Evolutionary conservation across 2,888 invertebrate genomes (phyloP).

Genomic region (Sesia bembeciformis): DNA sequence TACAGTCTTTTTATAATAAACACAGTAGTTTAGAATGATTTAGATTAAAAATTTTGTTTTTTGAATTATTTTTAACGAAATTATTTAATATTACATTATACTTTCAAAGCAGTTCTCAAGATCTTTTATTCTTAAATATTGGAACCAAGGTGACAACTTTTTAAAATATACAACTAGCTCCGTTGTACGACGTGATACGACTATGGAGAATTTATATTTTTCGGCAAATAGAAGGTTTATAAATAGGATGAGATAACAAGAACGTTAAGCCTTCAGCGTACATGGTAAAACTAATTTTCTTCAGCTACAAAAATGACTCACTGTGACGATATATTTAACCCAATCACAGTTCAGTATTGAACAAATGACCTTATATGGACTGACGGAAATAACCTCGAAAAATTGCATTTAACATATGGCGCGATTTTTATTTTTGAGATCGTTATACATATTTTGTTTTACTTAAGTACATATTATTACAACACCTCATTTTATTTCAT

Average conservation of each 20-base stretch:
- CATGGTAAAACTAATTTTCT: constrained; percentile 35
- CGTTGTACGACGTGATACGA: constrained; percentile 17
- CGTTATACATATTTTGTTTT: no score
- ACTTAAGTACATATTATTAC: no score
- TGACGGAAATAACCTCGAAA: constrained; percentile 52
- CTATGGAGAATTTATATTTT: not conserved
- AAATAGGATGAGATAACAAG: constrained; percentile 30
- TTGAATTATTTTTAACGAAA: not conserved
- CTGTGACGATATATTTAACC: constrained; percentile 49
- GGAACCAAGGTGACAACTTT: constrained; percentile 39
- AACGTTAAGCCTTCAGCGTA: constrained; percentile 18
- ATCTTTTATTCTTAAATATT: not conserved
- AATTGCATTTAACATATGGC: constrained; percentile 34
- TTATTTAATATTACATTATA: not conserved
- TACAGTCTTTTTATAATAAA: constrained; percentile 23
- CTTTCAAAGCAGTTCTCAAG: not conserved
- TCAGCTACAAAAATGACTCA: constrained; percentile 52
- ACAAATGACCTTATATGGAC: constrained; percentile 79
- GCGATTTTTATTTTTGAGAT: constrained; percentile 12
- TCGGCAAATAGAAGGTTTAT: constrained; percentile 16
- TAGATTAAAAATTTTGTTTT: no score
- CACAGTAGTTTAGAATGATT: constrained; percentile 1
- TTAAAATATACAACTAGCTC: constrained; percentile 26
- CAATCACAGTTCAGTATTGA: constrained; percentile 72
- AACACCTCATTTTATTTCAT: no score